phyloP scores from a whole-genome alignment of 2,113 vertebrate species.

The Callochromis pleurospilus region DNA sequence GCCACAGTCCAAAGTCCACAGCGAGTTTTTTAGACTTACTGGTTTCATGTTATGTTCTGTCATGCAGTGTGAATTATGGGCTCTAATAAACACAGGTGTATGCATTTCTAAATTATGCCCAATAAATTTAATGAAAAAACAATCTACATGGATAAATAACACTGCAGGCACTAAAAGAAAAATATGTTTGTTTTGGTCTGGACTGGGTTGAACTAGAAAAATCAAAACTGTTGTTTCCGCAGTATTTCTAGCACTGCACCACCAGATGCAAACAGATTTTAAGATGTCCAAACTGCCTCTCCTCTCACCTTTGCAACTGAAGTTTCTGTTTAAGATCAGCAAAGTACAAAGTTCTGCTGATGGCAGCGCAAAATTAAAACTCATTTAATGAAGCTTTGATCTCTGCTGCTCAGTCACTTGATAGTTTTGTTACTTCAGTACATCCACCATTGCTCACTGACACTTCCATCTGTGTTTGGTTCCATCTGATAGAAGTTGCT shows the following conservation, averaged over 20 bases:
- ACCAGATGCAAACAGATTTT: background rate
- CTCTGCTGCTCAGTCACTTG: background rate
- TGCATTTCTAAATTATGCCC: background rate
- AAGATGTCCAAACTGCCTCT: background rate
- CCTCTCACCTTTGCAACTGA: background rate
- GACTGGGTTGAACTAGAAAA: rapidly evolving
- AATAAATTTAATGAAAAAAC: background rate
- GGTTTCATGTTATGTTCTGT: background rate
- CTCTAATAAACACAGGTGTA: background rate
- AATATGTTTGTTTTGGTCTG: background rate
- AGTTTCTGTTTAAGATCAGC: background rate
- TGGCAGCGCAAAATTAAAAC: background rate
- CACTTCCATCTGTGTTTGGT: background rate
- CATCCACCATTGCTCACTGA: background rate
- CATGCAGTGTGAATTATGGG: background rate
- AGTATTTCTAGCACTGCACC: background rate
- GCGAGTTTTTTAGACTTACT: background rate
- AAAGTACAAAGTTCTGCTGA: background rate
- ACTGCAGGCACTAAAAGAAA: background rate
- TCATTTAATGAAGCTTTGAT: background rate
- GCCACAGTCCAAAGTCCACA: background rate
- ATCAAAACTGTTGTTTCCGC: background rate
- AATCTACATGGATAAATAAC: background rate
- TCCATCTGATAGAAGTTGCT: background rate
- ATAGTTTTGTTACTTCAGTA: background rate